Evolutionary conservation across 2,888 invertebrate genomes (phyloP).

Genomic region (Achlya flavicornis): DNA sequence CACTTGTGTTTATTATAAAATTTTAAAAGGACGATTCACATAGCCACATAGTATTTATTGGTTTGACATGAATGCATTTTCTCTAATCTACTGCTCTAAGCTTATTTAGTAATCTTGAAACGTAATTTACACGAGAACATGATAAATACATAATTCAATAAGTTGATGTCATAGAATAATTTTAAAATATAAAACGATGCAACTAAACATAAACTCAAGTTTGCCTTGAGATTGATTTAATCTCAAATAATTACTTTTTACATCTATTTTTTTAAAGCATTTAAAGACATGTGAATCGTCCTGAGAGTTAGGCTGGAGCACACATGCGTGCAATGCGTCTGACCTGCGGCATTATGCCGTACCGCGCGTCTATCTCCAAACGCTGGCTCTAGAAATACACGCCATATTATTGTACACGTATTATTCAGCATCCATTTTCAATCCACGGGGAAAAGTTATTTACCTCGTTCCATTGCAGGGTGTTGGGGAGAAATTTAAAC

Average conservation of each 20-base stretch:
- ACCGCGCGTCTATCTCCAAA: constrained; percentile 95
- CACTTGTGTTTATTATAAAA: not conserved
- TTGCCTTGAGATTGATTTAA: no score
- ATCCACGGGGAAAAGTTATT: not conserved
- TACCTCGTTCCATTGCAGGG: not conserved
- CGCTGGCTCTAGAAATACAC: constrained; percentile 91
- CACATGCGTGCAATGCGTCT: constrained; percentile 79
- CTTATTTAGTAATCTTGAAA: no score
- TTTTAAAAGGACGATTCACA: not conserved
- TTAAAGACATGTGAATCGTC: constrained; percentile 12
- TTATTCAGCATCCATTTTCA: not conserved
- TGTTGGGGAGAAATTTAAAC: not conserved
- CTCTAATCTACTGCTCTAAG: no score
- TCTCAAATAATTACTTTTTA: not conserved
- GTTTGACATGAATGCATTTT: no score
- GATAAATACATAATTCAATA: no score
- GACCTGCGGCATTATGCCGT: constrained; percentile 94
- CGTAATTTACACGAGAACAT: no score
- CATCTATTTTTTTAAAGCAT: not conserved
- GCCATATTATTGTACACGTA: constrained; percentile 19
- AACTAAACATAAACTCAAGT: no score
- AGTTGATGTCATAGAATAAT: no score
- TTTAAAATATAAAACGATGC: no score
- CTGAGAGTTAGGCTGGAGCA: constrained; percentile 56
- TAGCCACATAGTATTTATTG: not conserved